phyloP scores from a whole-genome alignment of 1,140 invertebrate genomes.

The Cydia splendana region DNA sequence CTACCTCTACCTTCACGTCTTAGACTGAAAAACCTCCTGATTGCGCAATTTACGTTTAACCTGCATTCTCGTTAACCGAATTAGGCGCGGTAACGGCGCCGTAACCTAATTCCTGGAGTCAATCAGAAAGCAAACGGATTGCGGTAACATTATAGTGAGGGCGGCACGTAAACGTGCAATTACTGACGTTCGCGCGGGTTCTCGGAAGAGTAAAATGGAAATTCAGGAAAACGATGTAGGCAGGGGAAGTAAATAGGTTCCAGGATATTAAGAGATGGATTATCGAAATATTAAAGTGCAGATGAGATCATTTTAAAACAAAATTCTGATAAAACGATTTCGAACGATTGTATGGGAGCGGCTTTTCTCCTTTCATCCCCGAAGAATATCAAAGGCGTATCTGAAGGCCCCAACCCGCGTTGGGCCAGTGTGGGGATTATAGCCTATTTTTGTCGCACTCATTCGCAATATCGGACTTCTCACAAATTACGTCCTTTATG shows the following conservation, averaged over 20 bases:
- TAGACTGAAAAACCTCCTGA: neutral
- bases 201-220: neutral
- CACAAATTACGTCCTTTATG: too few relatives aligned
- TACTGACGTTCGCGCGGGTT: slow-evolving; percentile 14
- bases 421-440: too few relatives aligned
- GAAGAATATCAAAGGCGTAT: too few relatives aligned
- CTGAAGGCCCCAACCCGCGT: too few relatives aligned
- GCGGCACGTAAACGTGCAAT: slow-evolving; percentile 7
- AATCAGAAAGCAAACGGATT: neutral
- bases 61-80: slow-evolving; percentile 7
- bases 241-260: neutral
- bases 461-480: neutral
- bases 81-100: neutral
- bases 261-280: too few relatives aligned
- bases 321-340: too few relatives aligned
- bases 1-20: too few relatives aligned
- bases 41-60: neutral
- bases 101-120: slow-evolving; percentile 6
- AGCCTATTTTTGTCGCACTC: too few relatives aligned
- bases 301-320: too few relatives aligned
- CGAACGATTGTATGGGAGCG: too few relatives aligned
- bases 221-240: neutral
- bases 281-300: neutral
- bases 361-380: too few relatives aligned
- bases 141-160: neutral